phyloP scores from a whole-genome alignment of 2,888 invertebrate species.

The Opisthograptis luteolata region DNA sequence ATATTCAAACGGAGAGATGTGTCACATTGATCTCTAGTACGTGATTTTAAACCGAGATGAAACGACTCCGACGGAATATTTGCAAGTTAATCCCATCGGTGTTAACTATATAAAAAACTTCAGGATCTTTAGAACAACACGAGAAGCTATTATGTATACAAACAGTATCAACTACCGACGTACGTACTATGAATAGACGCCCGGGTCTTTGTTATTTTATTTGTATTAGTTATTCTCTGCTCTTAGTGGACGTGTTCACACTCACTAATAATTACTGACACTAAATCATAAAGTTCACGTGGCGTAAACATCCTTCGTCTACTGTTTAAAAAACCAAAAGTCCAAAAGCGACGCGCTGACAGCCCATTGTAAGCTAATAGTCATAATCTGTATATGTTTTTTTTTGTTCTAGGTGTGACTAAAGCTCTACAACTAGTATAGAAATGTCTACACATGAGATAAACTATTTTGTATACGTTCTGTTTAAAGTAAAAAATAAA shows the following conservation, averaged over 20 bases:
- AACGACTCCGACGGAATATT: conserved; percentile 29
- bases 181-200: conserved; percentile 66
- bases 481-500: too few species aligned
- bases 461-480: too few species aligned
- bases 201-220: conserved; percentile 77
- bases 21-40: conserved; percentile 27
- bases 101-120: conserved; percentile 33
- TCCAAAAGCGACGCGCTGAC: conserved; percentile 74
- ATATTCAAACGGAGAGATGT: conserved; percentile 25
- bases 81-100: conserved; percentile 39
- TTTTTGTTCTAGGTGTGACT: conserved; percentile 60
- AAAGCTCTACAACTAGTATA: conserved; percentile 65
- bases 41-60: conserved; percentile 25
- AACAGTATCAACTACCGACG: conserved; percentile 58
- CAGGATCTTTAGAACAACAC: conserved; percentile 48
- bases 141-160: conserved; percentile 58
- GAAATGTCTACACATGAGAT: conserved; percentile 68
- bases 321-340: conserved; percentile 65
- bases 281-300: conserved; percentile 79
- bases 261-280: conserved; percentile 80
- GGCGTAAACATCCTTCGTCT: conserved; percentile 78
- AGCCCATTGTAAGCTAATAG: conserved; percentile 77
- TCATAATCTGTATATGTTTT: conserved; percentile 70
- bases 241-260: conserved; percentile 79
- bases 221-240: conserved; percentile 72